Conservation (phyloP, 2,113 vertebrate genomes). For the Benitochromis conjunctus region DNA sequence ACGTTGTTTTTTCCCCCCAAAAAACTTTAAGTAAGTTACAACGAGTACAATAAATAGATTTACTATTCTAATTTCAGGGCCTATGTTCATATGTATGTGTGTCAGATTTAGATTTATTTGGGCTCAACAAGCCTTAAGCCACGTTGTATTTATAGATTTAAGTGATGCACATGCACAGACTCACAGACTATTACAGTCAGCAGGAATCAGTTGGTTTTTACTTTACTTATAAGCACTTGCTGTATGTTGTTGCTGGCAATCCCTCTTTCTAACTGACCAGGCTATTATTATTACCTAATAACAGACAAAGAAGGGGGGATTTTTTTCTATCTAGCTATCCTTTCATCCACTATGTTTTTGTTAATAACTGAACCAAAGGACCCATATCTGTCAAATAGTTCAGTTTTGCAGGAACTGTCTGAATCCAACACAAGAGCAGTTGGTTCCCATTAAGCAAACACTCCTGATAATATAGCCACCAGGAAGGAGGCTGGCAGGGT, state of each 20-base stretch:
- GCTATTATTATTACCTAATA: background rate
- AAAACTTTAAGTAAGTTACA: background rate
- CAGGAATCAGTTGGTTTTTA: background rate
- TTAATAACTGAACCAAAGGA: background rate
- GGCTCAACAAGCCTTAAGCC: background rate
- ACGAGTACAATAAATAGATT: background rate
- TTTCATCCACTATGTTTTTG: background rate
- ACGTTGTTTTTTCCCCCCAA: background rate
- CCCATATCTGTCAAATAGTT: background rate
- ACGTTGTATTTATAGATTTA: background rate
- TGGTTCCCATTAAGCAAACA: background rate
- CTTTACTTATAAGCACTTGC: fast-evolving
- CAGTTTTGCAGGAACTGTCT: background rate
- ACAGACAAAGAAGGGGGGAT: background rate
- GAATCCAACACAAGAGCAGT: background rate
- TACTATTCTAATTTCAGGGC: background rate
- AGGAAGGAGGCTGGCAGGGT: background rate
- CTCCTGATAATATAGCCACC: background rate
- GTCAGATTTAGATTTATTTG: background rate
- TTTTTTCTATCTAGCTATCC: background rate
- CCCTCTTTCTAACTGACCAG: background rate
- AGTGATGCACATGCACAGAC: background rate
- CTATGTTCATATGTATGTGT: background rate
- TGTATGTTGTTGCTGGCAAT: background rate
- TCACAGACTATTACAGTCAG: background rate